These are phyloP conservation scores for Enhydra lutris DNA, from an alignment of 2,113 vertebrate species.

Conservation along the genomic window DNA sequence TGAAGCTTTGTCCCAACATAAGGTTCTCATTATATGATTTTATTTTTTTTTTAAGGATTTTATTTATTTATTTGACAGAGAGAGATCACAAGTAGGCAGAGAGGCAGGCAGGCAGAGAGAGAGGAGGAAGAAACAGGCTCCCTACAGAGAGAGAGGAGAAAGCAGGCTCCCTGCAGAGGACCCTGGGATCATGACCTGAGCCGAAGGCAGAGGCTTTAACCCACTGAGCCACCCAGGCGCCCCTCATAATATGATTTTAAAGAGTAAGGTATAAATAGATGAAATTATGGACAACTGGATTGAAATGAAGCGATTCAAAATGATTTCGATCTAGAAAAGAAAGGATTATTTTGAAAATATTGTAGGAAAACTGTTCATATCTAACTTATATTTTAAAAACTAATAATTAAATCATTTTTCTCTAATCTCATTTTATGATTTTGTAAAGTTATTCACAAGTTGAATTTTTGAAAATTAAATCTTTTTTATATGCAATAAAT, in stretches of 20 bases:
- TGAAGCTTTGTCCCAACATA: not conserved
- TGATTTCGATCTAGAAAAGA: slow-evolving; percentile 29
- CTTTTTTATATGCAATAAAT: slow-evolving; percentile 19
- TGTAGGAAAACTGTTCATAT: slow-evolving; percentile 17
- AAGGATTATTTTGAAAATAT: slow-evolving; percentile 43
- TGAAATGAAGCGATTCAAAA: slow-evolving; percentile 47
- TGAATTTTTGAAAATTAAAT: slow-evolving; percentile 40
- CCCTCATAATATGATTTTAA: slow-evolving; percentile 27
- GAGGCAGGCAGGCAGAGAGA: no score
- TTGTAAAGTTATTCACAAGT: slow-evolving; percentile 31
- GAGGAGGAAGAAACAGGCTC: no score
- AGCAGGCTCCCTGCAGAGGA: no score
- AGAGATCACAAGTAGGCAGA: no score
- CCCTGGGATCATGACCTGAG: no score
- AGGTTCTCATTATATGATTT: not conserved
- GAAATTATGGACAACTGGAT: slow-evolving; percentile 11
- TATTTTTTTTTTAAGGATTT: no score
- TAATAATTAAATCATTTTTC: not conserved
- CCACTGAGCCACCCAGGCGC: no score
- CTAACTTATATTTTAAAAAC: slow-evolving; percentile 44
- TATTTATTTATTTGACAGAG: no score
- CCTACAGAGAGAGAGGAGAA: no score
- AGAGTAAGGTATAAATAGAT: slow-evolving; percentile 36
- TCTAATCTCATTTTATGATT: not conserved
- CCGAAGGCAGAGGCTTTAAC: no score